Conservation (phyloP, 1,140 invertebrate species). For the Wiebesia pumilae region DNA sequence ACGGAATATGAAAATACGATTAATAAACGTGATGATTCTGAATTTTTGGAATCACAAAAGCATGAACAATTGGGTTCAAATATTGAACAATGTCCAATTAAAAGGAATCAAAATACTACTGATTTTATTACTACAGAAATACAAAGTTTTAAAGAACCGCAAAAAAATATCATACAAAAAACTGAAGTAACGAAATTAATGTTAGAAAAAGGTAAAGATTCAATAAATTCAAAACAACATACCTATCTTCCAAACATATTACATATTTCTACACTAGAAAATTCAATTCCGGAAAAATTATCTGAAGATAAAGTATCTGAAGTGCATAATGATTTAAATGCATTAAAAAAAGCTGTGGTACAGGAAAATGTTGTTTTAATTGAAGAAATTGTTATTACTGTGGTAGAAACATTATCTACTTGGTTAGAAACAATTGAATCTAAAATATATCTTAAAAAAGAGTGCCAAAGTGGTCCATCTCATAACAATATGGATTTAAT, state of each 20-base stretch:
- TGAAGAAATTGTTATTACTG: conserved; percentile 82
- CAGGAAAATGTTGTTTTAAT: conserved; percentile 78
- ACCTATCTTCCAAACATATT: conserved; percentile 77
- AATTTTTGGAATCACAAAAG: neutral
- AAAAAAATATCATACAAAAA: conserved; percentile 59
- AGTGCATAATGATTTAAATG: conserved; percentile 77
- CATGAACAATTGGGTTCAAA: neutral
- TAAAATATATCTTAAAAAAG: conserved; percentile 80
- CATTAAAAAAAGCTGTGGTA: conserved; percentile 79
- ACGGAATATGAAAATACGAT: conserved; percentile 55
- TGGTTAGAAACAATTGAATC: conserved; percentile 91
- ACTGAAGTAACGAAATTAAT: conserved; percentile 71
- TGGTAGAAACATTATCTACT: conserved; percentile 85
- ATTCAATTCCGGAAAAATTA: conserved; percentile 74
- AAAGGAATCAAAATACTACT: conserved; percentile 28
- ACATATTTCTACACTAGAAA: conserved; percentile 77
- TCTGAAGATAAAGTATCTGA: conserved; percentile 75
- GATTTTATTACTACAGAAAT: neutral
- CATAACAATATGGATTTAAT: conserved; percentile 64
- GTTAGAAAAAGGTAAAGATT: conserved; percentile 75
- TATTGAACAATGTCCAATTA: neutral
- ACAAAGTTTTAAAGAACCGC: neutral
- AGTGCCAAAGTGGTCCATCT: conserved; percentile 64
- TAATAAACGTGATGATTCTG: neutral
- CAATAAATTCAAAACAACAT: conserved; percentile 73